These are phyloP conservation scores for Sesamia nonagrioides DNA, from an alignment of 1,140 invertebrate species.

Conservation along the genomic window DNA sequence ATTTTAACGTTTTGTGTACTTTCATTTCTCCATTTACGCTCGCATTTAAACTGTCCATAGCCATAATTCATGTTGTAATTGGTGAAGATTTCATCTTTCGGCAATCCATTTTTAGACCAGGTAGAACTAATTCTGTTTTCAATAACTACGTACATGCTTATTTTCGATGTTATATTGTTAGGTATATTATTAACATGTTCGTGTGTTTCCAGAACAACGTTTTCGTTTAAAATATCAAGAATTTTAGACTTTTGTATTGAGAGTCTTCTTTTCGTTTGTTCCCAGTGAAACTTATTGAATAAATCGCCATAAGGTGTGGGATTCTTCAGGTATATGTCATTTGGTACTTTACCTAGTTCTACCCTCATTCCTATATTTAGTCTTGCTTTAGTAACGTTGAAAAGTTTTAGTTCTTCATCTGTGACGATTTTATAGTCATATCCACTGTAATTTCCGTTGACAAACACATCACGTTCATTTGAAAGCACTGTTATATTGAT, in stretches of 20 bases:
- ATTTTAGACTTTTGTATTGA: constrained; percentile 56
- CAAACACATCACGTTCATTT: constrained; percentile 49
- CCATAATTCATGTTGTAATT: constrained; percentile 58
- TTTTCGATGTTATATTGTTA: constrained; percentile 49
- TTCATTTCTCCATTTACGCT: constrained; percentile 65
- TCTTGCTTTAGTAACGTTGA: constrained; percentile 67
- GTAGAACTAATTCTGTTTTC: constrained; percentile 61
- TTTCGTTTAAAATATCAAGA: constrained; percentile 54
- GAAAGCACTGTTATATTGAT: constrained; percentile 63
- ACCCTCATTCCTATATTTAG: constrained; percentile 64
- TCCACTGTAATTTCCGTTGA: constrained; percentile 54
- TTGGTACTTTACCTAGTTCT: constrained; percentile 67
- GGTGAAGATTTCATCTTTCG: constrained; percentile 59
- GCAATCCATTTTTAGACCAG: constrained; percentile 63
- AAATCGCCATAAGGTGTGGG: constrained; percentile 69
- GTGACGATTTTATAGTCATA: constrained; percentile 64
- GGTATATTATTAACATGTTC: constrained; percentile 67
- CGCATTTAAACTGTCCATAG: constrained; percentile 50
- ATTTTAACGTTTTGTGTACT: constrained; percentile 51
- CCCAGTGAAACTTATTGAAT: constrained; percentile 69
- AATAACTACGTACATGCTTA: constrained; percentile 49
- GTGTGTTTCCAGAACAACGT: constrained; percentile 59
- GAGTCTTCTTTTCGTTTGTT: constrained; percentile 58
- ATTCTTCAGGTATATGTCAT: constrained; percentile 69
- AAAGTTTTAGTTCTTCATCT: constrained; percentile 65